A percentile compares a stretch with the other conserved stretches of the same genome.
These are phyloP conservation scores for Ecliptopera silaceata DNA, from an alignment of 2,888 invertebrate species.

Conservation along the genomic window DNA sequence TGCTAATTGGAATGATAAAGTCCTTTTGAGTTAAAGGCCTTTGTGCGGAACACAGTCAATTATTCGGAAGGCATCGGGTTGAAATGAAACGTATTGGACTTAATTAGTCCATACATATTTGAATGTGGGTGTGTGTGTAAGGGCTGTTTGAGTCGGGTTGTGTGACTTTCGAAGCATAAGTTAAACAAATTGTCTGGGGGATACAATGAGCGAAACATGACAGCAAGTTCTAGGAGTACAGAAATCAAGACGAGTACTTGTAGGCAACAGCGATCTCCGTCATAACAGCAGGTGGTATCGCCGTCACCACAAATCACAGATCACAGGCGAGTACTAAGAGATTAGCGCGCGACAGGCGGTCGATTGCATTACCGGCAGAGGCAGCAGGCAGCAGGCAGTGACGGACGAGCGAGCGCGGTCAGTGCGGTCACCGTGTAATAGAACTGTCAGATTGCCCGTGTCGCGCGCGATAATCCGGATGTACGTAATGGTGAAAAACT, in stretches of 20 bases:
- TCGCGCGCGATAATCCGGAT: constrained; percentile 14
- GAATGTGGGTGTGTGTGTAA: constrained; percentile 6
- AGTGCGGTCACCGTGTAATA: constrained; percentile 58
- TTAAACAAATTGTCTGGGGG: neutral
- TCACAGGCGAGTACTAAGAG: constrained; percentile 42
- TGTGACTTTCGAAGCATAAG: neutral
- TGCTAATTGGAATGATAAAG: constrained; percentile 2
- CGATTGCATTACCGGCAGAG: constrained; percentile 32
- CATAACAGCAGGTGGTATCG: constrained; percentile 10
- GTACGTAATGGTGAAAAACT: neutral
- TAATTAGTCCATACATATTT: constrained; percentile 24
- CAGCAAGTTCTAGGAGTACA: neutral
- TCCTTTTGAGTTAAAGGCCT: constrained; percentile 6
- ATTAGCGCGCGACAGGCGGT: constrained; percentile 41
- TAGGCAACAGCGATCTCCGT: neutral
- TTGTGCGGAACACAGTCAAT: constrained; percentile 14
- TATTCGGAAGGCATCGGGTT: constrained; percentile 16
- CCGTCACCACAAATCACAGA: constrained; percentile 30
- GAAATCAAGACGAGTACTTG: neutral
- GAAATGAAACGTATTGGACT: constrained; percentile 14
- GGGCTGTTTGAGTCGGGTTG: constrained; percentile 1
- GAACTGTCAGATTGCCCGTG: constrained; percentile 49
- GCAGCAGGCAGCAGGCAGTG: constrained; percentile 38
- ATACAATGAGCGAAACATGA: neutral
- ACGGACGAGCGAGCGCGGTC: constrained; percentile 53